phyloP scores from a whole-genome alignment of 2,888 invertebrate species.

The Lasioglossum zephyrum region DNA sequence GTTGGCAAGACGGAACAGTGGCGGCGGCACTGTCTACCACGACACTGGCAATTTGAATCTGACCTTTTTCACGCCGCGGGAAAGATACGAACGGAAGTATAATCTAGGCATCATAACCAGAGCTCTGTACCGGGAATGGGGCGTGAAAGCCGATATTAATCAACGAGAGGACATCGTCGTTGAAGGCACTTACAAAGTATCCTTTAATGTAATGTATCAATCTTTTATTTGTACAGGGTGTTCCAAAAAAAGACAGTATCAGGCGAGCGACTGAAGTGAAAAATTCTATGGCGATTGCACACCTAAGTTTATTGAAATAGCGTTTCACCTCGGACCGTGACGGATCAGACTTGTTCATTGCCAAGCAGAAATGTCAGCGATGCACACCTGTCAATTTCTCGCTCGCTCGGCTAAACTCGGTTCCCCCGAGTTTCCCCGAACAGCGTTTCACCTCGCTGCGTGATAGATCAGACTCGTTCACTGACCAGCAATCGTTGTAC shows the following conservation, averaged over 20 bases:
- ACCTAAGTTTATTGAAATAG: no score
- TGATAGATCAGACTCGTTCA: no score
- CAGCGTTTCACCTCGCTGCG: no score
- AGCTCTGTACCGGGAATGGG: slow-evolving; percentile 93
- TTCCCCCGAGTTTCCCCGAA: no score
- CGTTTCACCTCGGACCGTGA: no score
- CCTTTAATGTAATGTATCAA: slow-evolving; percentile 79
- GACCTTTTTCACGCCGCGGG: slow-evolving; percentile 94
- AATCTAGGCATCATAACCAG: slow-evolving; percentile 95
- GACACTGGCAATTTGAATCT: slow-evolving; percentile 97
- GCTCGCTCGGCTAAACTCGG: no score
- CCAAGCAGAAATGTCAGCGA: no score
- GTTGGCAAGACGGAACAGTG: slow-evolving; percentile 96
- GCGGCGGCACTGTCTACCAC: slow-evolving; percentile 98
- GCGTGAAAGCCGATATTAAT: slow-evolving; percentile 91
- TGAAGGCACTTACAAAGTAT: slow-evolving; percentile 91
- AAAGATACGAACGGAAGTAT: slow-evolving; percentile 92
- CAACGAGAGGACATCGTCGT: slow-evolving; percentile 94
- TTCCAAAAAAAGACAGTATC: slow-evolving; percentile 32
- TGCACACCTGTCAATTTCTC: no score
- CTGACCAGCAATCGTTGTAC: no score
- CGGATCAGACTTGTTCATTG: no score
- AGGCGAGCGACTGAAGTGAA: no score
- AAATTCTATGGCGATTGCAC: no score
- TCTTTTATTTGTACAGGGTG: slow-evolving; percentile 26